phyloP scores from a whole-genome alignment of 2,797 vertebrate genomes.

The Microctenopoma steveboyesi region DNA sequence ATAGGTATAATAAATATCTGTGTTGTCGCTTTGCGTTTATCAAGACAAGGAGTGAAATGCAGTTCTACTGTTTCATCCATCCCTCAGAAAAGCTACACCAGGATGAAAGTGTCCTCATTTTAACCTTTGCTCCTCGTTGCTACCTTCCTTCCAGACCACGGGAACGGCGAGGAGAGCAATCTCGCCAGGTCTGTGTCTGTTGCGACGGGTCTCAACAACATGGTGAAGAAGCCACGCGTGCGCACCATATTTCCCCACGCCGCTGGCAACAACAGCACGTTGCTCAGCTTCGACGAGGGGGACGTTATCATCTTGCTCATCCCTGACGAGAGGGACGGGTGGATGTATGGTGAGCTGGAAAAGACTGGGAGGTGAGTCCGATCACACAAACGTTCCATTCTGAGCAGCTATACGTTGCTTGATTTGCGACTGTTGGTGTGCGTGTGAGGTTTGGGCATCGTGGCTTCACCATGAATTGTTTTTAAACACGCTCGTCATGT shows the following conservation, averaged over 20 bases:
- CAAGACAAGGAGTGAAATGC: no score
- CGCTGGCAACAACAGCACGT: conserved; percentile 86
- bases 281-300: conserved; percentile 94
- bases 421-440: no score
- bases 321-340: conserved; percentile 94
- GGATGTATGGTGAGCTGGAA: conserved; percentile 95
- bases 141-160: conserved; percentile 62
- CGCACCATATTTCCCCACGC: conserved; percentile 95
- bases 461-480: neutral
- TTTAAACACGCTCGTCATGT: neutral
- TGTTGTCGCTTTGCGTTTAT: neutral
- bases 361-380: conserved; percentile 87
- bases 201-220: conserved; percentile 90
- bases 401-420: neutral
- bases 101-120: neutral
- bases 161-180: conserved; percentile 79
- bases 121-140: neutral
- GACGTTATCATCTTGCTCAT: conserved; percentile 92
- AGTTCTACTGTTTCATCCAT: neutral
- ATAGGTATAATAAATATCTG: conserved; percentile 50
- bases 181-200: conserved; percentile 90
- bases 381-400: neutral
- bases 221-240: conserved; percentile 90
- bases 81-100: neutral
- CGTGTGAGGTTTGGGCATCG: no score